phyloP scores from a whole-genome alignment of 2,113 vertebrate genomes.

The Eublepharis macularius region DNA sequence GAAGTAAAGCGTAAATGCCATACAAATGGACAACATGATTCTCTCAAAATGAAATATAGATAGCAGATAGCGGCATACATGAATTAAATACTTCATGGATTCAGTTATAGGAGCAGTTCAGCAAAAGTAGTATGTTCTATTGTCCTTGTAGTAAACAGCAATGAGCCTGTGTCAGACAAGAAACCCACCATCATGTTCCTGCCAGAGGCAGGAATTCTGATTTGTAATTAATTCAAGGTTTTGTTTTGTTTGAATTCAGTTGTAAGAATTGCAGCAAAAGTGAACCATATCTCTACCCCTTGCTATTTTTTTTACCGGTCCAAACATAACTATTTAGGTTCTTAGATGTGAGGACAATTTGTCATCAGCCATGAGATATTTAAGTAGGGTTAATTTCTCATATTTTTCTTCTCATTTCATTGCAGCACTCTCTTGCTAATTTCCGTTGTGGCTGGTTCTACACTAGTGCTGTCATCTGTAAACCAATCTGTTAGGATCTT shows the following conservation, averaged over 20 bases:
- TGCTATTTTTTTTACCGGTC: background rate
- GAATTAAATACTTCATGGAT: background rate
- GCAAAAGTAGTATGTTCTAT: background rate
- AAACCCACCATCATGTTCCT: background rate
- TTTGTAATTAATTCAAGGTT: background rate
- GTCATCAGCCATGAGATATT: background rate
- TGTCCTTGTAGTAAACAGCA: background rate
- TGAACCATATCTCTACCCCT: no score
- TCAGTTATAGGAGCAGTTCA: constrained; percentile 13
- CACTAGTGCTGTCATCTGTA: background rate
- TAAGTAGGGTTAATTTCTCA: background rate
- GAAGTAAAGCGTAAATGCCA: background rate
- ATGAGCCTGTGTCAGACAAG: background rate
- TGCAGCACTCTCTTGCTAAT: background rate
- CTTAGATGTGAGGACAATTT: background rate
- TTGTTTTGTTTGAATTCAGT: background rate
- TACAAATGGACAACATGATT: background rate
- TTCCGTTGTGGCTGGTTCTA: no score
- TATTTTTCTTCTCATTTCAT: background rate
- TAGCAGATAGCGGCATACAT: background rate
- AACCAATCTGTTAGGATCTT: no score
- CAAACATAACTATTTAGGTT: background rate
- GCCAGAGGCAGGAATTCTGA: background rate
- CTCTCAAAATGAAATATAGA: background rate
- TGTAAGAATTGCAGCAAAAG: background rate